Base-by-base conservation (phyloP, 92 coral and sea anemone species). In the Montipora capitata region DNA sequence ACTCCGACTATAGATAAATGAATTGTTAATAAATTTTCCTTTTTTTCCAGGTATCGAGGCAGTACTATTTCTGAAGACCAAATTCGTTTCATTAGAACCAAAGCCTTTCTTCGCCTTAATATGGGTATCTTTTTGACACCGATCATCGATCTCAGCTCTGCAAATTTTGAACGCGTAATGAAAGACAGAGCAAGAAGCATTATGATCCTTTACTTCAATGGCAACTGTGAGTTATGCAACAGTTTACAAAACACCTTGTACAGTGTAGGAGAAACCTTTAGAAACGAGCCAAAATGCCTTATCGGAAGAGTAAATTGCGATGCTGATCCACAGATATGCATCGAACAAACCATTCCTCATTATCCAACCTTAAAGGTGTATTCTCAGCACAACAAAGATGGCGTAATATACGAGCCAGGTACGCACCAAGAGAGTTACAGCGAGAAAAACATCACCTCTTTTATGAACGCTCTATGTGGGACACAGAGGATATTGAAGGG, bases 291-390 rank as follows among this genome's bases (percentile, higher is more conserved):
- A 2, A 92, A 74, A 62, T 98, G 99, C 45, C 96, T 98, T 2
- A 18, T 98, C 49, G 91, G 98, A 12, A 91, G 96, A 69, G 75
- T 98, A 16, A 90, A 98, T 45, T 91, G 99, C 56, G 99, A 98
- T 68, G 86, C 79, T 54, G 79, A 87, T 45, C 94, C 90, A 3
- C 89, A 72, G 69, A 78, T 98, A 35, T 93, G 98, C 75, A 69
- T 95, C 13, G 90, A 91, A 27, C 99, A 98, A 72, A 65, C 59
- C 41, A 93, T 98, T 35, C 94, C 99, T 48, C 96, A 95, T 76
- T 98, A 85, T 70, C 99, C 99, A 5, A 92, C 98, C 11, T 52
- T 98, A 10, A 95, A 94, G 87, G 98, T 98, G 35, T 98, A 98
- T 74, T 83, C 99, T 14, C 87, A 82, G 68, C 91, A 82, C 48